Evolutionary conservation across 2,113 vertebrate species (phyloP).

Genomic region (Psammodynastes pulverulentus): DNA sequence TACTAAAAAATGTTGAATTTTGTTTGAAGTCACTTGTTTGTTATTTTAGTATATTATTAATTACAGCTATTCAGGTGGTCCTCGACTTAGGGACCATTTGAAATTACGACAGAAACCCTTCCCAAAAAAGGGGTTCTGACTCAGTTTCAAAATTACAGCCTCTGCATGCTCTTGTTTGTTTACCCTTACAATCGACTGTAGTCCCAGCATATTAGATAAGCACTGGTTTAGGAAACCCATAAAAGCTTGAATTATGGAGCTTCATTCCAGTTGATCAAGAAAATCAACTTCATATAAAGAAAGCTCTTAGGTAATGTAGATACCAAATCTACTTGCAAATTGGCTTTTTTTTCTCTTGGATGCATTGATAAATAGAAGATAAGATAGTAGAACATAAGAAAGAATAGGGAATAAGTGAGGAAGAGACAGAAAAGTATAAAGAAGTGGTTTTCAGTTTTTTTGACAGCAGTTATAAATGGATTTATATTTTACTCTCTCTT

Average conservation of each 20-base stretch:
- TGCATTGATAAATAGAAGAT: background rate
- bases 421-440: background rate
- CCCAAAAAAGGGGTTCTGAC: background rate
- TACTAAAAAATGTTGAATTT: slow-evolving; percentile 10
- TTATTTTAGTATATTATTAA: background rate
- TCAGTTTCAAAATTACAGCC: background rate
- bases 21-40: slow-evolving; percentile 21
- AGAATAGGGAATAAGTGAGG: background rate
- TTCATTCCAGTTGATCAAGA: background rate
- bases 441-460: background rate
- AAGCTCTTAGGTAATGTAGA: background rate
- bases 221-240: background rate
- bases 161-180: background rate
- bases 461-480: background rate
- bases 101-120: background rate
- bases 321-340: background rate
- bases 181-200: background rate
- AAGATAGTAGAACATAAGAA: background rate
- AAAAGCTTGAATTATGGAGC: background rate
- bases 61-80: background rate
- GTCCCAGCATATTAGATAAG: background rate
- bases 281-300: background rate
- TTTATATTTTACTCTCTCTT: too few species aligned
- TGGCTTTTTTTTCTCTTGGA: background rate
- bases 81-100: background rate